Conservation (phyloP, 2,113 vertebrate genomes). For the Crotalus helleri region DNA sequence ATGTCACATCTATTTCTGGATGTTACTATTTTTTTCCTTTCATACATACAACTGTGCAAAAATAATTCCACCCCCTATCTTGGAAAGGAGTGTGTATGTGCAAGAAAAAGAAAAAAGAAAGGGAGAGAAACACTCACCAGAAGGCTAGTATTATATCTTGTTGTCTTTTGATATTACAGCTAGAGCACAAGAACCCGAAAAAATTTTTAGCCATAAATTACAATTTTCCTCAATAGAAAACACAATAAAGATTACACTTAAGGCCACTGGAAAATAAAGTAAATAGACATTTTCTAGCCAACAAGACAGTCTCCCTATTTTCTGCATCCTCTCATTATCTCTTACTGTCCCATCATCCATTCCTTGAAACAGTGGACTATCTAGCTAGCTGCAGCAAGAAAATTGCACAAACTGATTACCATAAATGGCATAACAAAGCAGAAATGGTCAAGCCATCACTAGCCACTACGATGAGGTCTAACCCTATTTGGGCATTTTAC, state of each 20-base stretch:
- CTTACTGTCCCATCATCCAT: not conserved
- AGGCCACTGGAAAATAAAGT: not conserved
- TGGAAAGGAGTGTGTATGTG: slow-evolving; percentile 28
- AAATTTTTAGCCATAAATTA: slow-evolving; percentile 6
- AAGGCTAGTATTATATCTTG: slow-evolving; percentile 7
- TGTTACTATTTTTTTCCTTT: not conserved
- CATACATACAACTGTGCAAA: not conserved
- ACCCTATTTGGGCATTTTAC: not conserved
- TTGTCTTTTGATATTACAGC: slow-evolving; percentile 20
- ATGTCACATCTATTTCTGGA: slow-evolving; percentile 38
- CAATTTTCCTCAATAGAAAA: not conserved
- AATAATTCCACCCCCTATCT: slow-evolving; percentile 21
- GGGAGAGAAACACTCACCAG: slow-evolving; percentile 25
- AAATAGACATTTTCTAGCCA: slow-evolving; percentile 12
- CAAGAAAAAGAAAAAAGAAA: not conserved
- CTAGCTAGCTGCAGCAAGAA: not conserved
- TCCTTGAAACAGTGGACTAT: not conserved
- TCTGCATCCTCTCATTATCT: not conserved
- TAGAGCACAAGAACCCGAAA: slow-evolving; percentile 39
- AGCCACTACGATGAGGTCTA: not conserved
- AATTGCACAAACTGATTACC: not conserved
- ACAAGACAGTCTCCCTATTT: not conserved
- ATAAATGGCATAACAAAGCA: not conserved
- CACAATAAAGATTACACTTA: not conserved
- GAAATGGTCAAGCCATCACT: not conserved